Percentiles rank a stretch among this genome's conserved stretches.
Conservation (phyloP, 2,113 vertebrate species). For the Microcebus lehilahytsara region DNA sequence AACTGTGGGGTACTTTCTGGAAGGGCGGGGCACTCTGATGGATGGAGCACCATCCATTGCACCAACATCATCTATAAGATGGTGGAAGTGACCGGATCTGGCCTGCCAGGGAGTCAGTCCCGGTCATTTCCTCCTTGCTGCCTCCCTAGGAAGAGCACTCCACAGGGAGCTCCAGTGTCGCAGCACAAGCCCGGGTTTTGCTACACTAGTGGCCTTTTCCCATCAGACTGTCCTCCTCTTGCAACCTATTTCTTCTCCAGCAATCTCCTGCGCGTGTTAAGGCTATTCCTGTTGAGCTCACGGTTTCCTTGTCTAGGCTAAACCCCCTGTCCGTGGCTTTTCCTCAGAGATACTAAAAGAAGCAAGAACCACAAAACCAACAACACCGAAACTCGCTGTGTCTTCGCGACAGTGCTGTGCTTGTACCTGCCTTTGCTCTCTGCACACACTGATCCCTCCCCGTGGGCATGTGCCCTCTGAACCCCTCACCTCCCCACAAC, state of each 20-base stretch:
- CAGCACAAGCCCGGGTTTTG: background rate
- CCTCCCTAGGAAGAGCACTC: background rate
- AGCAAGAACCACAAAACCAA: background rate
- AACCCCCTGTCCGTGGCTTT: background rate
- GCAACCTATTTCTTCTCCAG: background rate
- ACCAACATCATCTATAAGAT: background rate
- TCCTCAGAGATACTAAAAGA: background rate
- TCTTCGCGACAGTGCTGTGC: background rate
- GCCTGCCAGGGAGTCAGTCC: background rate
- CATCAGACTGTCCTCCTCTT: background rate
- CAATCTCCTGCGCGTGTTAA: background rate
- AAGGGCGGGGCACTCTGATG: background rate
- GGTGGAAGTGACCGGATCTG: too few species aligned
- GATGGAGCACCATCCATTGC: background rate
- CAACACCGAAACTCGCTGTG: rapidly evolving
- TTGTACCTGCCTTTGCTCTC: background rate
- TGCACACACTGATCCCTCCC: background rate
- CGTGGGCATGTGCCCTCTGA: background rate
- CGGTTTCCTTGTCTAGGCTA: background rate
- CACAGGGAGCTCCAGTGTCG: rapidly evolving
- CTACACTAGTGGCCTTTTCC: background rate
- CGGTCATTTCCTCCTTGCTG: background rate
- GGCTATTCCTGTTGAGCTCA: background rate
- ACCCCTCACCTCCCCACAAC: background rate
- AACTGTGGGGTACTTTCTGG: background rate